phyloP scores from a whole-genome alignment of 1,140 invertebrate genomes.

The Panagrolaimus sp. region DNA sequence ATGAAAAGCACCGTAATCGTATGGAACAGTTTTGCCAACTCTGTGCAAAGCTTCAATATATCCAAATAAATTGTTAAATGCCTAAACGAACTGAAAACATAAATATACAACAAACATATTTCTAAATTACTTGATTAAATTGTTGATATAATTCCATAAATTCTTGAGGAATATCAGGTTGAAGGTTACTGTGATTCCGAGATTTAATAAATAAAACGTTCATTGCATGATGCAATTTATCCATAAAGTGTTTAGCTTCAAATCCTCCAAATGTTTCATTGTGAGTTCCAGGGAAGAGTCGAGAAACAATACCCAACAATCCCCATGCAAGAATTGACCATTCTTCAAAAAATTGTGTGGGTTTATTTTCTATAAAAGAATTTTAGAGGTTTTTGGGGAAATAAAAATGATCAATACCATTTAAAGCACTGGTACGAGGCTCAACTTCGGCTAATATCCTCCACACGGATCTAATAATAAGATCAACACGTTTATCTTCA shows the following conservation, averaged over 20 bases:
- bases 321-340: slow-evolving; percentile 60
- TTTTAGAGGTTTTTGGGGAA: background rate
- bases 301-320: slow-evolving; percentile 54
- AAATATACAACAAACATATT: background rate
- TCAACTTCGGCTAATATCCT: background rate
- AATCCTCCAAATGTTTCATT: slow-evolving; percentile 23
- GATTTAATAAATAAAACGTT: slow-evolving; percentile 36
- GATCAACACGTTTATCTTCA: slow-evolving; percentile 5
- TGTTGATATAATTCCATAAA: slow-evolving; percentile 1
- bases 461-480: background rate
- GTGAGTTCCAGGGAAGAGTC: slow-evolving; percentile 36
- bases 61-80: background rate
- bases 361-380: background rate
- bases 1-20: background rate
- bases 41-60: background rate
- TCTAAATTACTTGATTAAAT: slow-evolving; percentile 3
- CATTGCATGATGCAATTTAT: slow-evolving; percentile 19
- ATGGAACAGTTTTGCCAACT: slow-evolving; percentile 4
- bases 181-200: slow-evolving; percentile 51
- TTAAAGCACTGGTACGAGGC: background rate
- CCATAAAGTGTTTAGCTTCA: slow-evolving; percentile 4
- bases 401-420: background rate
- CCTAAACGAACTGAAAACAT: background rate
- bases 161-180: slow-evolving; percentile 17
- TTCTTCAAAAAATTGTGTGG: slow-evolving; percentile 56